phyloP scores from a whole-genome alignment of 1,140 invertebrate genomes.

The Drosophila mayri region DNA sequence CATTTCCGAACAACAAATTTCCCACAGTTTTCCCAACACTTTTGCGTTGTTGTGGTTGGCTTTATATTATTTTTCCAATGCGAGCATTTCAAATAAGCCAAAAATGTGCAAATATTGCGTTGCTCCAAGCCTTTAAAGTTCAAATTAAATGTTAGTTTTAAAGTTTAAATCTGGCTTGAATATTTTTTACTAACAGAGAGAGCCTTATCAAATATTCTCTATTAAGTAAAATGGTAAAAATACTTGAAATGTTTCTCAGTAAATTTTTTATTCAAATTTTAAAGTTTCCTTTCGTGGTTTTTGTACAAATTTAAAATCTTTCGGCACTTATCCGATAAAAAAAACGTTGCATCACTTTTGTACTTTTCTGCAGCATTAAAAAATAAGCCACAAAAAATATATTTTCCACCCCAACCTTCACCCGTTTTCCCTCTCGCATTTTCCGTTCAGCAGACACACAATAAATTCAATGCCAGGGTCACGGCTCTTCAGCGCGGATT shows the following conservation, averaged over 20 bases:
- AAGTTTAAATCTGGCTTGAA: not conserved
- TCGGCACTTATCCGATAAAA: not conserved
- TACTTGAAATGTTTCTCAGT: not conserved
- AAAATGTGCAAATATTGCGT: constrained; percentile 3
- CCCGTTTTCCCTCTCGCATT: not conserved
- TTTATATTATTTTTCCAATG: constrained; percentile 17
- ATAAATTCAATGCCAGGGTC: constrained; percentile 26
- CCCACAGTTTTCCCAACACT: constrained; percentile 5
- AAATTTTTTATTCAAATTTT: not conserved
- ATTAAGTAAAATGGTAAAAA: not conserved
- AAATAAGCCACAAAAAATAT: not conserved
- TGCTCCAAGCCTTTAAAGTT: constrained; percentile 12
- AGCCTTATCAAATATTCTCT: not conserved
- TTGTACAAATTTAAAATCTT: not conserved
- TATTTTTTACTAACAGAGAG: not conserved
- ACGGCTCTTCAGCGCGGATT: constrained; percentile 26
- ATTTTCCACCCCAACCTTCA: not conserved
- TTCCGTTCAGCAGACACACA: constrained; percentile 5
- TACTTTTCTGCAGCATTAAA: not conserved
- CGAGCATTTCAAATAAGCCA: not conserved
- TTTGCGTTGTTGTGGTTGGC: constrained; percentile 1
- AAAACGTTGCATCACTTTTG: not conserved
- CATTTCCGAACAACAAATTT: constrained; percentile 15
- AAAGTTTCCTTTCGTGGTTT: not conserved
- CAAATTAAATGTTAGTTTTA: not conserved